Evolutionary conservation across 2,888 invertebrate genomes (phyloP), one percentile per base, ranked within the genome.

Genomic region (Dicycla oo): DNA sequence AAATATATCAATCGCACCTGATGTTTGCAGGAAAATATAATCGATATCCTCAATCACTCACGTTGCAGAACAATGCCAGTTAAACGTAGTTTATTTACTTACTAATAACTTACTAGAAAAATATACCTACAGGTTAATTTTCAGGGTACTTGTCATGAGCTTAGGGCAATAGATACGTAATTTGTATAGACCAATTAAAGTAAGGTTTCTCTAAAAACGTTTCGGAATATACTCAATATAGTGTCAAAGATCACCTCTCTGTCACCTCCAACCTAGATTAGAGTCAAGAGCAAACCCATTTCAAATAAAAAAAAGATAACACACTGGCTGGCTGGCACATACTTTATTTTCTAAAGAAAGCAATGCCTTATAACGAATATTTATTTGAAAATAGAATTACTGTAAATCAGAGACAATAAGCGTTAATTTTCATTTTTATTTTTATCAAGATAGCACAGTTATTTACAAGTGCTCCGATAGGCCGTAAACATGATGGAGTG

Each of bases 401-500:
- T 60, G 15, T 20, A 8, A 30, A 2, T 2, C 20, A 38, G 11
- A 30, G 26, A 61, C 5, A 54, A 51, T 63, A 51, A 11, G 26
- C 20, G 15, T 20, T 8, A 23, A 34, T 30, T 49, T 51, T 64
- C n/a, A 51, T 69, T 73, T 79, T 69, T 68, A 11, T 30, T 53
- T 66, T 66, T 72, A 69, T 64, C 45, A 40, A 64, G 56, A 70
- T 73, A 77, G 23, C 61, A 65, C 62, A 67, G 47, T 67, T 70
- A 84, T 69, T 80, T 82, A 77, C 54, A 82, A 82, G 83, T 84
- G 80, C 77, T 82, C 80, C 65, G 71, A 80, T 81, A 81, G 58
- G 13, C 61, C 61, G 81, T 70, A 75, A 84, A 84, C 75, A 88
- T 71, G 69, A 67, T 86, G 75, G 74, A 87, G 76, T 86, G 81